Evolutionary conservation across 2,113 vertebrate species (phyloP), one percentile per base, ranked within the genome.

Genomic region (Psilopsiagon aurifrons): DNA sequence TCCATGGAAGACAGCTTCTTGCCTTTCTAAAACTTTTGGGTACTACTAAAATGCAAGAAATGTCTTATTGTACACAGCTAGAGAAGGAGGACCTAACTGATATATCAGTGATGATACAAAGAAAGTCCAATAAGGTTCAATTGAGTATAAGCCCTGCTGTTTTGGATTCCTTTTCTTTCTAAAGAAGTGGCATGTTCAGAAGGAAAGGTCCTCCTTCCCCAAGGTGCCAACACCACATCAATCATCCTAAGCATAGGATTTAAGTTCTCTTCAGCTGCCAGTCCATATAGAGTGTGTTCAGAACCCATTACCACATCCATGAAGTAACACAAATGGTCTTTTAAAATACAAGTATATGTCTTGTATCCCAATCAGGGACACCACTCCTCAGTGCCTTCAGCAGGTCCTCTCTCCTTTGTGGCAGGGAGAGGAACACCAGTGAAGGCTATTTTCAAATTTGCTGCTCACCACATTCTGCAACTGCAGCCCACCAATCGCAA

Each of bases 1-100:
- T 39, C 27, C 20, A 23, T 5, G 3, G 55, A 88, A 78, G 55
- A 43, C 15, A 81, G 70, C 29, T 71, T 68, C 0, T 0, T 51
- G 22, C 20, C 47, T 92, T 89, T 86, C 37, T 35, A 81, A 60
- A 51, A 52, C 11, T 33, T 95, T 18, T 1, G 5, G 17, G 22
- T 68, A 44, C 33, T 35, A 78, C 52, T 68, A 71, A 74, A 90
- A 77, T 0, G 0, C n/a, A 91, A 60, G 22, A 75, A 37, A 39
- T 16, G 54, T 63, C 43, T 37, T 44, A 60, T 1, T 43, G 22
- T n/a, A 73, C 9, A 41, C 13, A 47, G 28, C 57, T 67, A 51
- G 47, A 81, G 49, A 24, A 74, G 51, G 23, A 86, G 23, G 11
- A 78, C 33, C 41, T 67, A 75, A 73, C 31, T n/a, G 76, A 43